Percentiles rank a stretch among this genome's conserved stretches.
Conservation (phyloP, 1,140 invertebrate species). For the Zelostemma sp. region DNA sequence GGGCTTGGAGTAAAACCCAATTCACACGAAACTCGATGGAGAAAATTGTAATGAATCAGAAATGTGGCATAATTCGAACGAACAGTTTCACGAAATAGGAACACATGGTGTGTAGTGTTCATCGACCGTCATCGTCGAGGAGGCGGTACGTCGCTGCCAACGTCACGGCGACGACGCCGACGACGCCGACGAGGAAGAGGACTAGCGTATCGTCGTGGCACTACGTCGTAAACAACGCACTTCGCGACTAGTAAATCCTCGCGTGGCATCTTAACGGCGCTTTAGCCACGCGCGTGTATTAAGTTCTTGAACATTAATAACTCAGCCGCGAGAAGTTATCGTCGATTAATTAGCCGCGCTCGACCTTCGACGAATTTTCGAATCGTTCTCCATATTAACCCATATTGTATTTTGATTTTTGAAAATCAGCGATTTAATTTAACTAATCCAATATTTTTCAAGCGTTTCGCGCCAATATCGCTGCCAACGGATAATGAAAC, state of each 20-base stretch:
- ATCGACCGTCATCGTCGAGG: slow-evolving; percentile 52
- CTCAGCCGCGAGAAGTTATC: slow-evolving; percentile 45
- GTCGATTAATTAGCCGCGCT: slow-evolving; percentile 3
- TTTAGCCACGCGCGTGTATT: slow-evolving; percentile 61
- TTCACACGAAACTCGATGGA: slow-evolving; percentile 35
- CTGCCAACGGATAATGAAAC: too few species aligned
- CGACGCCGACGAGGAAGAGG: too few species aligned
- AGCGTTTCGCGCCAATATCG: too few species aligned
- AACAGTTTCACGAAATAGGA: too few species aligned
- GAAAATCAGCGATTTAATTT: too few species aligned
- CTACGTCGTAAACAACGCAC: slow-evolving; percentile 64
- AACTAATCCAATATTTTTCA: too few species aligned
- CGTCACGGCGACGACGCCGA: slow-evolving; percentile 47
- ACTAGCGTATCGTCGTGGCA: slow-evolving; percentile 54
- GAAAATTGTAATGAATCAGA: slow-evolving; percentile 7
- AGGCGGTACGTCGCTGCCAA: slow-evolving; percentile 59
- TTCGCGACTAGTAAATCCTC: slow-evolving; percentile 68
- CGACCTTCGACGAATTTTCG: neutral
- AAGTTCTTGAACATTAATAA: slow-evolving; percentile 69
- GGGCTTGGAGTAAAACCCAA: slow-evolving; percentile 29
- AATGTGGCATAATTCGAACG: too few species aligned
- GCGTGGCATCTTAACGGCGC: slow-evolving; percentile 68
- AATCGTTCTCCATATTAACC: too few species aligned
- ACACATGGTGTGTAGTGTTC: too few species aligned
- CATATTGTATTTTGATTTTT: too few species aligned